Evolutionary conservation across 2,113 vertebrate genomes (phyloP), one percentile per base, ranked within the genome.

Genomic region (Mobula hypostoma): DNA sequence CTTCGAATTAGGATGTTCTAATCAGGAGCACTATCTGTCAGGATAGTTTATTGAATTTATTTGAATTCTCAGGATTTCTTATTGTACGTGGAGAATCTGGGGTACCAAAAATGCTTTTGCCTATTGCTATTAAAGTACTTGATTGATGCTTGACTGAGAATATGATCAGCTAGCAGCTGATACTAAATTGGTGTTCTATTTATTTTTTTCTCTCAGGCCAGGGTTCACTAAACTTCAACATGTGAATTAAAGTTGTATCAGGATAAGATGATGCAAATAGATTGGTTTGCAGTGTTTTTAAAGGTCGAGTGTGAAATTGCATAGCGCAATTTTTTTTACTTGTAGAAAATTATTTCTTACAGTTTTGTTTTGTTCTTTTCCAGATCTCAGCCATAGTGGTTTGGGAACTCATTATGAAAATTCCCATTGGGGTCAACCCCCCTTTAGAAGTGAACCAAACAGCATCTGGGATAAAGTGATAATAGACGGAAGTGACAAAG

Each of bases 341-440:
- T 56, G 24, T 40, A 63, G 29, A 14, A 68, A 66, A 17, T 66
- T 66, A 90, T 36, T 48, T 56, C 90, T 68, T 87, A 72, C 5
- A 24, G 8, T 95, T 95, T 76, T 95, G 17, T 97, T 94, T 95
- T 95, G 29, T 68, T 97, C 94, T 96, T 95, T 96, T 95, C 63
- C 96, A 99, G 98, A 98, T 97, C 97, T 97, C 95, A 94, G 96
- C 96, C 98, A 97, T 96, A 97, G 97, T 96, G 97, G 97, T 96
- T 95, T 97, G 96, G 97, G 97, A 96, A 96, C 98, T 96, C 98
- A 98, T 96, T 97, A 99, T 99, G 98, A 99, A 95, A 98, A 97
- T 96, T 97, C 97, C 96, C 97, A 97, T 96, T 99, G 98, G 98
- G 98, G 97, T 96, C 96, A 97, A 96, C 97, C 97, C 97, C 97